Evolutionary conservation across 2,888 invertebrate genomes (phyloP).

Genomic region (Stomorhina lunata): DNA sequence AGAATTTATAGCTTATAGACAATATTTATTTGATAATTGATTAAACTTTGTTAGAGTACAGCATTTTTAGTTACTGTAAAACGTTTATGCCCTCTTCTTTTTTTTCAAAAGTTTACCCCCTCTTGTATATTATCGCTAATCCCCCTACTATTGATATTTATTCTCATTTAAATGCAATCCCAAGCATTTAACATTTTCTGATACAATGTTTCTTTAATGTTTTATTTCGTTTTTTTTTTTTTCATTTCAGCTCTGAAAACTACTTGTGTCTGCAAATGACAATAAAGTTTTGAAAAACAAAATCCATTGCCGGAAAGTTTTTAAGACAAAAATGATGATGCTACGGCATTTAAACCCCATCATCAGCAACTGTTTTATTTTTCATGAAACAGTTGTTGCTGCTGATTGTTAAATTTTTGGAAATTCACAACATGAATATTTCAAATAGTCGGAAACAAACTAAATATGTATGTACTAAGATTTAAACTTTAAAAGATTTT

Average conservation of each 20-base stretch:
- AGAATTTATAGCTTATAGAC: no score
- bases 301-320: conserved; percentile 13
- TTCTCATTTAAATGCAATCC: not conserved
- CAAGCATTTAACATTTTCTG: conserved; percentile 38
- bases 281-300: conserved; percentile 34
- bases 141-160: conserved; percentile 27
- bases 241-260: conserved; percentile 11
- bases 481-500: conserved; percentile 12
- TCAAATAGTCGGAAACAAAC: conserved; percentile 7
- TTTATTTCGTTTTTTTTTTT: conserved; percentile 13
- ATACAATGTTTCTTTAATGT: not conserved
- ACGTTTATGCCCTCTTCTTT: not conserved
- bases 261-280: conserved; percentile 36
- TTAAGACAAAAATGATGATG: conserved; percentile 18
- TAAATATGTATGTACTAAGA: not conserved
- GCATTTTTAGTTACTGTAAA: not conserved
- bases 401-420: not conserved
- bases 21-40: no score
- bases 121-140: not conserved
- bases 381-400: not conserved
- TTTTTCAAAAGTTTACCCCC: not conserved
- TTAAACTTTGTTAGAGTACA: no score
- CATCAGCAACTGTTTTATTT: conserved; percentile 3
- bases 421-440: conserved; percentile 7
- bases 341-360: not conserved